Evolutionary conservation across 2,113 vertebrate genomes (phyloP).

Genomic region (Neogobius melanostomus): DNA sequence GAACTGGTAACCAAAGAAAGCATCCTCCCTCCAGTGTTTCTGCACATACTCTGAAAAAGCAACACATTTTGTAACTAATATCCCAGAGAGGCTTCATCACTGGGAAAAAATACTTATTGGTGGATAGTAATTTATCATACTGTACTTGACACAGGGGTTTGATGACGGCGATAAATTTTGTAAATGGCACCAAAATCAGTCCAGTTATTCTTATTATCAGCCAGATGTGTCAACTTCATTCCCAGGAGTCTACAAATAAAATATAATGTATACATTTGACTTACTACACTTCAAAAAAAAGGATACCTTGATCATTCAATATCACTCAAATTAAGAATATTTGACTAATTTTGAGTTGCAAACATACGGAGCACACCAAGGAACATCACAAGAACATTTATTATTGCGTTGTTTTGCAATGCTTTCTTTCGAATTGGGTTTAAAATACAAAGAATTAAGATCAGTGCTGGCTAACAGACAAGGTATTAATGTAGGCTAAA

Average conservation of each 20-base stretch:
- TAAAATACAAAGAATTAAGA: too few species aligned
- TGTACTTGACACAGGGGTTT: constrained; percentile 45
- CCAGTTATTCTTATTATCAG: constrained; percentile 31
- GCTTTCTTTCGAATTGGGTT: too few species aligned
- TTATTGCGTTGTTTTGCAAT: too few species aligned
- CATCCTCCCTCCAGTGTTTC: constrained; percentile 82
- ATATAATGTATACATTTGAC: too few species aligned
- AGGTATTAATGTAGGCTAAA: too few species aligned
- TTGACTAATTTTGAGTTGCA: neutral
- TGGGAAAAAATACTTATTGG: neutral
- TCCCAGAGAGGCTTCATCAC: neutral
- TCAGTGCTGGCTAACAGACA: too few species aligned
- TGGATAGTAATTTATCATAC: constrained; percentile 8
- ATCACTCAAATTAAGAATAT: neutral
- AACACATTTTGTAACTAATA: neutral
- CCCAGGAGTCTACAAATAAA: constrained; percentile 40
- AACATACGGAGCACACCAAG: too few species aligned
- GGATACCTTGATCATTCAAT: too few species aligned
- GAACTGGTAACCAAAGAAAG: constrained; percentile 89
- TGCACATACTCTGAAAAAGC: constrained; percentile 54
- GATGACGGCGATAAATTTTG: constrained; percentile 47
- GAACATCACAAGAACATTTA: too few species aligned
- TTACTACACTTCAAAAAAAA: too few species aligned
- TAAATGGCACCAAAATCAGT: constrained; percentile 23
- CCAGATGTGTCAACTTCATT: constrained; percentile 46